phyloP scores from a whole-genome alignment of 1,140 invertebrate genomes.

The Brachystomella parvula region DNA sequence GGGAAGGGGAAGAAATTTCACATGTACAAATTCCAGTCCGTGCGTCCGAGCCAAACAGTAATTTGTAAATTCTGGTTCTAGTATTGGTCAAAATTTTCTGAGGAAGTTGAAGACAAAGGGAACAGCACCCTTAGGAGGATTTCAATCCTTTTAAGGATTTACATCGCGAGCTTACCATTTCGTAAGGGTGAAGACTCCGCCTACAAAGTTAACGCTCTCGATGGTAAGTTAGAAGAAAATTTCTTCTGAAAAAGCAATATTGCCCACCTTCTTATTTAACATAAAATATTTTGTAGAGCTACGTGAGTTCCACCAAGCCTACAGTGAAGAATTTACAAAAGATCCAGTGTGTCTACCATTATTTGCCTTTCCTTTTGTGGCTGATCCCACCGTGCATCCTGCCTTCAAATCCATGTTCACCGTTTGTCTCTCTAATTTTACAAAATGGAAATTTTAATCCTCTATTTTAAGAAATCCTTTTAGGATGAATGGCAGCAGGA shows the following conservation, averaged over 20 bases:
- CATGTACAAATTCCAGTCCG: not conserved
- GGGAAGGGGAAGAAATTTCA: not conserved
- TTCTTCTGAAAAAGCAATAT: too few species aligned
- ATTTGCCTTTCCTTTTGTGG: slow-evolving; percentile 33
- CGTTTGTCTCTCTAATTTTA: not conserved
- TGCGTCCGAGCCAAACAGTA: not conserved
- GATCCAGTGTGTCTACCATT: slow-evolving; percentile 3
- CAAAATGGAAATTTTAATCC: not conserved
- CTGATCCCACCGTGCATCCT: slow-evolving; percentile 22
- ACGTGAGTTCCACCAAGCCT: not conserved
- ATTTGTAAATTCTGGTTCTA: not conserved
- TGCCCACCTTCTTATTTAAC: too few species aligned
- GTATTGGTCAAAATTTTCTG: not conserved
- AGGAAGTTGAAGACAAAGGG: not conserved
- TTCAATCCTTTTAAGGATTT: not conserved
- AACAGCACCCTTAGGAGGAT: not conserved
- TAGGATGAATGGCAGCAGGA: not conserved
- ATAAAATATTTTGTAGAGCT: too few species aligned
- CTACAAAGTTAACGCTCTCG: not conserved
- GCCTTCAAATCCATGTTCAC: slow-evolving; percentile 22
- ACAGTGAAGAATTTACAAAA: not conserved
- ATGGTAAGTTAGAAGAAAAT: too few species aligned
- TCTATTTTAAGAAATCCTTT: not conserved
- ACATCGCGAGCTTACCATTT: not conserved
- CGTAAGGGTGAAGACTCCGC: not conserved